phyloP scores from a whole-genome alignment of 2,797 vertebrate genomes.

The Rhinoraja longicauda region DNA sequence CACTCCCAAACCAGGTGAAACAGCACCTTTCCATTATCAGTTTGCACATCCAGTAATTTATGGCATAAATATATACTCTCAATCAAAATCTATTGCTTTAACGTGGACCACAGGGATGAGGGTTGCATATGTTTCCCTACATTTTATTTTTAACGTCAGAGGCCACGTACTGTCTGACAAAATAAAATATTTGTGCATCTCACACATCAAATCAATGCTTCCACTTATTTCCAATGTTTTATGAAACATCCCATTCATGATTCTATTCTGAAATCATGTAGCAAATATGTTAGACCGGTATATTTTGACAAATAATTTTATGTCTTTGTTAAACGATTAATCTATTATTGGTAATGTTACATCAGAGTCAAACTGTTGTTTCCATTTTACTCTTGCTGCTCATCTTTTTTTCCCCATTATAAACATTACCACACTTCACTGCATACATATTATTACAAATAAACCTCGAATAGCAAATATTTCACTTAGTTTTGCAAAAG shows the following conservation, averaged over 20 bases:
- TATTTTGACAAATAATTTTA: neutral
- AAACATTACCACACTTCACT: neutral
- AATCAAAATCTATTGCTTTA: neutral
- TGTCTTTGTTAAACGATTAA: neutral
- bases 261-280: neutral
- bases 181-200: neutral
- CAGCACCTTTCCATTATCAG: neutral
- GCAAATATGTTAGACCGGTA: neutral
- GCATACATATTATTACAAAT: neutral
- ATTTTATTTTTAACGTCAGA: neutral
- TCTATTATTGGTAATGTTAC: neutral
- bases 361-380: neutral
- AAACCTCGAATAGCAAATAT: neutral
- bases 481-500: neutral
- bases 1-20: neutral
- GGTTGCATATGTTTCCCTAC: neutral
- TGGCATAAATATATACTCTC: neutral
- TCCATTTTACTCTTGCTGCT: neutral
- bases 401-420: neutral
- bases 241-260: neutral
- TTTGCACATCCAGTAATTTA: too few species aligned
- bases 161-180: neutral
- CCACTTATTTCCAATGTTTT: neutral
- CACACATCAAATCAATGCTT: neutral
- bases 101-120: neutral